These are phyloP conservation scores for Raja brachyura DNA, from an alignment of 2,113 vertebrate genomes.

Conservation along the genomic window DNA sequence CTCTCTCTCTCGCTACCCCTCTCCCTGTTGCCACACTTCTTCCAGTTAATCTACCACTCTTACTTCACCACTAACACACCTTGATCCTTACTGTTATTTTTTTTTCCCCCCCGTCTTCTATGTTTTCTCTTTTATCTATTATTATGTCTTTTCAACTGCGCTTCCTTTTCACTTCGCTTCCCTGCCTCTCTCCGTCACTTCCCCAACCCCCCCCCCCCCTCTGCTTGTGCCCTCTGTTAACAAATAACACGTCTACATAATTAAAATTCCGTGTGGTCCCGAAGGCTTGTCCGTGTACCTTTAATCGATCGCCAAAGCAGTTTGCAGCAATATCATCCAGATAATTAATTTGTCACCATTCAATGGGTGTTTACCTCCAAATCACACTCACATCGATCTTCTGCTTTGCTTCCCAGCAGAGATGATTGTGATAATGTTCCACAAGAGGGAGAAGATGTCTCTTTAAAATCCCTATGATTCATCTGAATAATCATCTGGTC, in stretches of 20 bases:
- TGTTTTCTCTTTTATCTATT: conserved; percentile 39
- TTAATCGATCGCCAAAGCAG: neutral
- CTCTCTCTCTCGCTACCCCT: neutral
- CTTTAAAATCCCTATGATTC: conserved; percentile 26
- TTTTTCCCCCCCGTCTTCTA: conserved; percentile 44
- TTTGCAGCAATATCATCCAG: conserved; percentile 14
- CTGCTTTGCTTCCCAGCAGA: conserved; percentile 14
- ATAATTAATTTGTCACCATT: conserved; percentile 9
- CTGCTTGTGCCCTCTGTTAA: neutral
- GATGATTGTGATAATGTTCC: conserved; percentile 18
- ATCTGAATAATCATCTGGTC: conserved; percentile 31
- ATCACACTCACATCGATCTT: conserved; percentile 20
- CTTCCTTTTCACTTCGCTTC: neutral
- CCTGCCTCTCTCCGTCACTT: neutral
- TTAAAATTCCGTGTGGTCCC: conserved; percentile 28
- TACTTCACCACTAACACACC: conserved; percentile 43
- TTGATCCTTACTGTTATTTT: conserved; percentile 43
- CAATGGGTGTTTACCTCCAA: neutral
- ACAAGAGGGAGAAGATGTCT: conserved; percentile 36
- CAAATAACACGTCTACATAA: conserved; percentile 27
- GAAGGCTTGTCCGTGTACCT: neutral
- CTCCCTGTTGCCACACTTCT: conserved; percentile 8
- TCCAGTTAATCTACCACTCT: conserved; percentile 35
- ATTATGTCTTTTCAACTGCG: conserved; percentile 22
- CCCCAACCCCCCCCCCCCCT: too few species aligned